phyloP scores from a whole-genome alignment of 1,140 invertebrate genomes.

The Oppia nitens region DNA sequence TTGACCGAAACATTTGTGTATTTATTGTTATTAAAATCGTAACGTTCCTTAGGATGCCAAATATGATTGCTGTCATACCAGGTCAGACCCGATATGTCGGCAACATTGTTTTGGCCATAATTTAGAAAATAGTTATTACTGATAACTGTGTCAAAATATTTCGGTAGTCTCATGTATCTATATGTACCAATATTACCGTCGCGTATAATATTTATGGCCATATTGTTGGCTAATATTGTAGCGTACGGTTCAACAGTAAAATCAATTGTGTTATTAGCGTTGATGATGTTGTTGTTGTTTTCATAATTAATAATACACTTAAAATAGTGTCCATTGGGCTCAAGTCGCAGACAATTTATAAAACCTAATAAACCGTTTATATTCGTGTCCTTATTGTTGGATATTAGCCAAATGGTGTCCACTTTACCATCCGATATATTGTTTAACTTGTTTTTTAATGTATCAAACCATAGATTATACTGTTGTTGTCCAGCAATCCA shows the following conservation, averaged over 20 bases:
- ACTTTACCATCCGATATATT: too few relatives aligned
- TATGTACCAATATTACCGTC: conserved; percentile 64
- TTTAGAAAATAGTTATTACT: too few relatives aligned
- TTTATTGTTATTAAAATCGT: conserved; percentile 20
- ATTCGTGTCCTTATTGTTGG: too few relatives aligned
- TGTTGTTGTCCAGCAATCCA: too few relatives aligned
- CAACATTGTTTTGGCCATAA: too few relatives aligned
- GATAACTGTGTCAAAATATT: too few relatives aligned
- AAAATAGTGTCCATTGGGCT: not conserved
- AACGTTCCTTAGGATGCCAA: too few relatives aligned
- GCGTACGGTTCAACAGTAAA: conserved; percentile 15
- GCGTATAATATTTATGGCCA: conserved; percentile 63
- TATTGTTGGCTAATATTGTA: conserved; percentile 52
- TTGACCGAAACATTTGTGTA: conserved; percentile 1
- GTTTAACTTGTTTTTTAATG: too few relatives aligned
- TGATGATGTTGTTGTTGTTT: not conserved
- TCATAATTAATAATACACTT: conserved; percentile 26
- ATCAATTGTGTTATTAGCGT: not conserved
- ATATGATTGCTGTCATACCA: too few relatives aligned
- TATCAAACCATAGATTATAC: too few relatives aligned
- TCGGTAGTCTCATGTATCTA: conserved; percentile 51
- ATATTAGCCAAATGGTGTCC: too few relatives aligned
- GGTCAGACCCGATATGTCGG: too few relatives aligned
- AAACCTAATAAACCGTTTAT: conserved; percentile 26
- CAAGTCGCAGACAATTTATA: not conserved